Evolutionary conservation across 1,140 invertebrate genomes (phyloP), one percentile per base, ranked within the genome.

Genomic region (Trigoniulus corallinus): DNA sequence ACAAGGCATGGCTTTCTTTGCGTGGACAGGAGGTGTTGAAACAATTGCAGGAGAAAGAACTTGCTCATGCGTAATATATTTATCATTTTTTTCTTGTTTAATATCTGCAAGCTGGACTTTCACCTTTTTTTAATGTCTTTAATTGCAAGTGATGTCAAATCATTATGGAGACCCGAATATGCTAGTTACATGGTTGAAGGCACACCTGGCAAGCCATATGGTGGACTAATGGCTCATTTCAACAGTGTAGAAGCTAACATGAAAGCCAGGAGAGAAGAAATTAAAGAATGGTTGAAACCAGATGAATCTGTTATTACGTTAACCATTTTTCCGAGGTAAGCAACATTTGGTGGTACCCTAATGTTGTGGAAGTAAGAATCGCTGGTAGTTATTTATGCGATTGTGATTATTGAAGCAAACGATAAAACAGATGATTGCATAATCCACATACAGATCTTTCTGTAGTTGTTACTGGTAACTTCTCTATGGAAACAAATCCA

Each of bases 161-260:
- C 84, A 2, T 65, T 94, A 20, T 99, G 95, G 95, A 75, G 89
- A 47, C 95, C 94, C 18, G 95, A 99, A 71, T 99, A 95, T 75
- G 94, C 87, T 24, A 81, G 86, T 44, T 99, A 98, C 61, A 98
- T 98, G 94, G 76, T 99, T 44, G 96, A 99, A 72, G 95, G 95
- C n/a, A 98, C 94, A 1, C 96, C 96, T 18, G 95, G 95, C 10
- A 82, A 87, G 62, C 95, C 95, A 0, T 91, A 91, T 61, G 88
- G 88, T 25, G 87, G 89, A 1, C 70, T 94, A 13, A 71, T 97
- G 57, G 88, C 88, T 3, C 88, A 97, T 71, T 96, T 98, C 63
- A 98, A 98, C 66, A 78, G 94, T 52, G 93, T 99, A 3, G 95
- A 99, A 67, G 82, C 86, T 1, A 98, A 97, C 67, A 99, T 99